Percentiles rank a stretch among this genome's conserved stretches.
phyloP scores from a whole-genome alignment of 1,140 invertebrate genomes.

The Asbolus verrucosus region DNA sequence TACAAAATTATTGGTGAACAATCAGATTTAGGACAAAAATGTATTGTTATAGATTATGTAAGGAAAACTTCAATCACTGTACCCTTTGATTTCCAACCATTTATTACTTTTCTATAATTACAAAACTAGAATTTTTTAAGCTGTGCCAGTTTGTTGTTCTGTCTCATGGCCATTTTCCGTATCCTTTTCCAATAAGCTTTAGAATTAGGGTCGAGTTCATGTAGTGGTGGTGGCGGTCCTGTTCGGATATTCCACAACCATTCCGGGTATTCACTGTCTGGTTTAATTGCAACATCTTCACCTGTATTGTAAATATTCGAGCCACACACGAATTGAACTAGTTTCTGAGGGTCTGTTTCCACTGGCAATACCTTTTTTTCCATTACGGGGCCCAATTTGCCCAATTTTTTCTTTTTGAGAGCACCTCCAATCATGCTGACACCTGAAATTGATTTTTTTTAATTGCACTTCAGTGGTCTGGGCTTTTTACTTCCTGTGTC shows the following conservation, averaged over 20 bases:
- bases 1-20: constrained; percentile 23
- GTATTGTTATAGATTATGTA: constrained; percentile 9
- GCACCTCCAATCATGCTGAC: constrained; percentile 60
- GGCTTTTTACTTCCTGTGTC: constrained; percentile 48
- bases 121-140: constrained; percentile 67
- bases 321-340: constrained; percentile 88
- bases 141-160: constrained; percentile 72
- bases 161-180: constrained; percentile 70
- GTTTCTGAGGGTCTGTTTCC: constrained; percentile 85
- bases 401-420: constrained; percentile 69
- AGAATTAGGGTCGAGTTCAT: constrained; percentile 82
- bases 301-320: constrained; percentile 83
- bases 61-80: constrained; percentile 1
- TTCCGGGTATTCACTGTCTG: constrained; percentile 91
- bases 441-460: constrained; percentile 50
- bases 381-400: constrained; percentile 69
- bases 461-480: not conserved
- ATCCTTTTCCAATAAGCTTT: constrained; percentile 85
- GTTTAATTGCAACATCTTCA: constrained; percentile 85
- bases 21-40: constrained; percentile 14
- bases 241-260: constrained; percentile 88
- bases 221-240: constrained; percentile 71
- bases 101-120: constrained; percentile 46
- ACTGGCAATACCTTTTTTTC: constrained; percentile 84
- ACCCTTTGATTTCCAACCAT: constrained; percentile 14